A percentile compares a stretch with the other conserved stretches of the same genome.
Conservation (phyloP, 2,113 vertebrate genomes). For the Mastomys coucha region DNA sequence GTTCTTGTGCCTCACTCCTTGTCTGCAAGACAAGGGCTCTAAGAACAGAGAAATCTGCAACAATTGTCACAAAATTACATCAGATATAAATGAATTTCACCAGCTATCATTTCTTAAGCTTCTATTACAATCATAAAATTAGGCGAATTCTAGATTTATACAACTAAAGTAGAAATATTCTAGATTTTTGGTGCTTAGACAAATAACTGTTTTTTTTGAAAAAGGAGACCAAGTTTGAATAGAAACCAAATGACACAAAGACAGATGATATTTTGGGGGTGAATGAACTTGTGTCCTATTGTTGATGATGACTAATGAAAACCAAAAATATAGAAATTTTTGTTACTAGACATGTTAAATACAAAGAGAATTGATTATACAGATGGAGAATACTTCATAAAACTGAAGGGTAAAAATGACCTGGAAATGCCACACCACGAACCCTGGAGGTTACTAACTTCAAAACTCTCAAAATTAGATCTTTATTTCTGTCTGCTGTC, state of each 20-base stretch:
- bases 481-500: not conserved
- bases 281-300: conserved; percentile 5
- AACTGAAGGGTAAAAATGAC: conserved; percentile 29
- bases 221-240: not conserved
- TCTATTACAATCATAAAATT: conserved; percentile 16
- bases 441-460: not conserved
- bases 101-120: conserved; percentile 20
- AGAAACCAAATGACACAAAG: not conserved
- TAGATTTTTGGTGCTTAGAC: not conserved
- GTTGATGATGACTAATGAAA: conserved; percentile 18
- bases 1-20: not conserved
- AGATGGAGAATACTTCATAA: not conserved
- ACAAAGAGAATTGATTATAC: conserved; percentile 17
- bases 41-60: not conserved
- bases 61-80: not conserved
- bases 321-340: not conserved
- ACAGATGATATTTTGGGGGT: not conserved
- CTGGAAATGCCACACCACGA: not conserved
- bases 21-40: not conserved
- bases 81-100: not conserved
- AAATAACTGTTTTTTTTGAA: not conserved
- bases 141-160: conserved; percentile 23
- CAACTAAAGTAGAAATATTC: conserved; percentile 15
- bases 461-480: not conserved
- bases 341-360: not conserved